phyloP scores from a whole-genome alignment of 1,140 invertebrate species.

The Xylocopa sonorina region DNA sequence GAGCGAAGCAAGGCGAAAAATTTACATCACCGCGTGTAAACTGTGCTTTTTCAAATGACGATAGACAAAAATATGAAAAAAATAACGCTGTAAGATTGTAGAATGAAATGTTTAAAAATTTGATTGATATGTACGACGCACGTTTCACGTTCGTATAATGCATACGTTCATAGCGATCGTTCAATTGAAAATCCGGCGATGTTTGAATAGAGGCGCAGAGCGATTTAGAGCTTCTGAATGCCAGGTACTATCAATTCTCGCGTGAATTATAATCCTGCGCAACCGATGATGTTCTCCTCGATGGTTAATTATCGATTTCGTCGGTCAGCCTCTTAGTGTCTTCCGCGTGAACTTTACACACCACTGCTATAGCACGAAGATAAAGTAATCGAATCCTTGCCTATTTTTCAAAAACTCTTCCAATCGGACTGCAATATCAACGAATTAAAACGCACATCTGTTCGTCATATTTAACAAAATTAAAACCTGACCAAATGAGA shows the following conservation, averaged over 20 bases:
- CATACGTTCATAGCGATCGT: background rate
- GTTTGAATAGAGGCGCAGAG: background rate
- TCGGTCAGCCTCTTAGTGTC: background rate
- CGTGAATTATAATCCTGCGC: slow-evolving; percentile 18
- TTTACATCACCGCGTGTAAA: background rate
- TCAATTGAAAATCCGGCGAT: background rate
- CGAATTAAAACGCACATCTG: too few relatives aligned
- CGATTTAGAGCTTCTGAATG: background rate
- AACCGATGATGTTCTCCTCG: slow-evolving; percentile 4
- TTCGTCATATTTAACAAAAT: too few relatives aligned
- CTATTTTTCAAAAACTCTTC: too few relatives aligned
- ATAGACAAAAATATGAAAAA: too few relatives aligned
- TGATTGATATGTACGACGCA: too few relatives aligned
- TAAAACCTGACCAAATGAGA: too few relatives aligned
- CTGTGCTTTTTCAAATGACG: too few relatives aligned
- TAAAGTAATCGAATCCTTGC: background rate
- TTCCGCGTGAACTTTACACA: background rate
- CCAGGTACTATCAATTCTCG: slow-evolving; percentile 8
- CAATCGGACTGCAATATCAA: too few relatives aligned
- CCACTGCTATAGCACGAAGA: too few relatives aligned
- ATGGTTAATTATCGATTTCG: slow-evolving; percentile 21
- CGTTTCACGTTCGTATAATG: too few relatives aligned
- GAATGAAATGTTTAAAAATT: background rate
- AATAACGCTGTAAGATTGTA: too few relatives aligned
- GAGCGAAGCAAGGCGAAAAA: background rate